These are phyloP conservation scores for Chelmon rostratus DNA, from an alignment of 2,797 vertebrate species.

Conservation along the genomic window DNA sequence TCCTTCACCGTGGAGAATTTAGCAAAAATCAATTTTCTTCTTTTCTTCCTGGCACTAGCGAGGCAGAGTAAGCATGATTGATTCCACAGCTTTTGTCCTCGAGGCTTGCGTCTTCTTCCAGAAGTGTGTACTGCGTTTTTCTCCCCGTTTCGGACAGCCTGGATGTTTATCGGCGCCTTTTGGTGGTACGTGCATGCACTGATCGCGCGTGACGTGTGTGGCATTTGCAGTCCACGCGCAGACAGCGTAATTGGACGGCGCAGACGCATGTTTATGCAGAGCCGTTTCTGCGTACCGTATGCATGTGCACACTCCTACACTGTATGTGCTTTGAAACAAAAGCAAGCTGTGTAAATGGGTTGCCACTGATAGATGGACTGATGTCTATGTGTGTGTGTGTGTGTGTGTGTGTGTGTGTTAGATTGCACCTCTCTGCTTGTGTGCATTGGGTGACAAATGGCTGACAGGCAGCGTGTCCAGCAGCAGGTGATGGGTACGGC, in stretches of 20 bases:
- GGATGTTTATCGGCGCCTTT: slow-evolving; percentile 9
- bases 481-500: slow-evolving; percentile 56
- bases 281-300: neutral
- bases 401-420: slow-evolving; percentile 25
- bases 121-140: slow-evolving; percentile 27
- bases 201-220: neutral
- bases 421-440: slow-evolving; percentile 37
- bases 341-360: slow-evolving; percentile 2
- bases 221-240: slow-evolving; percentile 3
- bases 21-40: slow-evolving; percentile 74
- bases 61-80: slow-evolving; percentile 53
- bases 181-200: neutral
- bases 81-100: slow-evolving; percentile 60
- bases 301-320: slow-evolving; percentile 19
- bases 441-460: slow-evolving; percentile 62
- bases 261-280: neutral
- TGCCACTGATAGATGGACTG: slow-evolving; percentile 17
- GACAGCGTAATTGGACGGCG: neutral
- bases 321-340: slow-evolving; percentile 21
- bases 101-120: slow-evolving; percentile 22
- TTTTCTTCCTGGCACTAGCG: slow-evolving; percentile 48
- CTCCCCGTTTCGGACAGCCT: slow-evolving; percentile 11
- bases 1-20: slow-evolving; percentile 71
- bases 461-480: slow-evolving; percentile 60
- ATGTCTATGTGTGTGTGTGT: slow-evolving; percentile 6